Conservation (phyloP, 92 coral and sea anemone species). For the Porites lobata region DNA sequence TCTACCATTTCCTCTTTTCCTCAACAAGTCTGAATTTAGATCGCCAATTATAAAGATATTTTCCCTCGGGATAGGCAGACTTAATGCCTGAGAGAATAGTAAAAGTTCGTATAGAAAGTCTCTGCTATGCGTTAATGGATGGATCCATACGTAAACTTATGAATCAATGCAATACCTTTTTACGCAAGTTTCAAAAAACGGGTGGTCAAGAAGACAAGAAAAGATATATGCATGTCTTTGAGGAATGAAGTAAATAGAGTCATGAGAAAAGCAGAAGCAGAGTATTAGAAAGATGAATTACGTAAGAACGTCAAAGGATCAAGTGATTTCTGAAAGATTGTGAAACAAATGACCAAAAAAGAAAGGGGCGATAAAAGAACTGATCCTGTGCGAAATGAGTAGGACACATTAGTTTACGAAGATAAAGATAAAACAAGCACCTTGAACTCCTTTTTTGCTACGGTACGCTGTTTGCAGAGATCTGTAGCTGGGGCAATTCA, state of each 20-base stretch:
- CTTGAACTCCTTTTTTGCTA: not conserved
- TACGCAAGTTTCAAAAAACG: no score
- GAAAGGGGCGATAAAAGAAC: not conserved
- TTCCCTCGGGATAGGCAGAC: not conserved
- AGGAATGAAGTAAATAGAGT: not conserved
- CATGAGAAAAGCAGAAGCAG: conserved; percentile 1
- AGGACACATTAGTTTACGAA: not conserved
- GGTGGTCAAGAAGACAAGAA: not conserved
- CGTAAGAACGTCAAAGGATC: not conserved
- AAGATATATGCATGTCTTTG: not conserved
- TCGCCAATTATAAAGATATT: no score
- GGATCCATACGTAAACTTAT: not conserved
- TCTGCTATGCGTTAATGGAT: not conserved
- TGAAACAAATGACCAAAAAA: not conserved
- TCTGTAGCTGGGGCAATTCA: no score
- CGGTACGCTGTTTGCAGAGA: not conserved
- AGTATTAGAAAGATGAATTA: not conserved
- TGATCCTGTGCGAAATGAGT: not conserved
- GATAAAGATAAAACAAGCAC: not conserved
- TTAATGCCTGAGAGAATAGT: not conserved
- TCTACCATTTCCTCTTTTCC: no score
- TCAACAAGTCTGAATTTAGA: no score
- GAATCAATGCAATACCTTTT: not conserved
- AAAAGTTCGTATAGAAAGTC: not conserved
- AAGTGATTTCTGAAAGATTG: not conserved